These are phyloP conservation scores for Apodemus sylvaticus DNA, from an alignment of 2,113 vertebrate genomes.

Conservation along the genomic window DNA sequence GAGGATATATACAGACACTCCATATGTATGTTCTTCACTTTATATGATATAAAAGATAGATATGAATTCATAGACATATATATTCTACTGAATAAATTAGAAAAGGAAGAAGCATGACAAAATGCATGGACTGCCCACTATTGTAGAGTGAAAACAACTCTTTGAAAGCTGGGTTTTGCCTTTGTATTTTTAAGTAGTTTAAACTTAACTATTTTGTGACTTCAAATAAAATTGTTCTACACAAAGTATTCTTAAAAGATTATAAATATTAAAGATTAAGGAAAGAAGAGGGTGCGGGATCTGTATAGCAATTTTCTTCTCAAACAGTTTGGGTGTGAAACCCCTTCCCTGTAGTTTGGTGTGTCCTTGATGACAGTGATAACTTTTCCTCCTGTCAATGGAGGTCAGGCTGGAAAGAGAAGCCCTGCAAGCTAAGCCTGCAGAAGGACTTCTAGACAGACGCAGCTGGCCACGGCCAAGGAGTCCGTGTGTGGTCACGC, in stretches of 20 bases:
- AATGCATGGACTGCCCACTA: not conserved
- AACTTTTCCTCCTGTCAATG: not conserved
- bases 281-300: not conserved
- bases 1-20: not conserved
- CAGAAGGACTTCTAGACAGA: not conserved
- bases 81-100: not conserved
- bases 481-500: too few species aligned
- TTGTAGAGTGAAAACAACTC: not conserved
- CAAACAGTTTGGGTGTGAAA: not conserved
- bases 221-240: not conserved
- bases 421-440: not conserved
- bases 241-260: not conserved
- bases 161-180: not conserved
- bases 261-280: not conserved
- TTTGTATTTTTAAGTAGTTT: not conserved
- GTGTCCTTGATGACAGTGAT: not conserved
- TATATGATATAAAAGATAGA: not conserved
- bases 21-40: not conserved
- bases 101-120: not conserved
- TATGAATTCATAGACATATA: not conserved
- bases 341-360: not conserved
- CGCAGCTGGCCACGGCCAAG: not conserved
- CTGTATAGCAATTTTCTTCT: not conserved
- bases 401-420: not conserved
- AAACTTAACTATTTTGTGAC: not conserved